Base-by-base conservation (phyloP, 2,888 invertebrate genomes). In the Callyntrura guangdongensis region DNA sequence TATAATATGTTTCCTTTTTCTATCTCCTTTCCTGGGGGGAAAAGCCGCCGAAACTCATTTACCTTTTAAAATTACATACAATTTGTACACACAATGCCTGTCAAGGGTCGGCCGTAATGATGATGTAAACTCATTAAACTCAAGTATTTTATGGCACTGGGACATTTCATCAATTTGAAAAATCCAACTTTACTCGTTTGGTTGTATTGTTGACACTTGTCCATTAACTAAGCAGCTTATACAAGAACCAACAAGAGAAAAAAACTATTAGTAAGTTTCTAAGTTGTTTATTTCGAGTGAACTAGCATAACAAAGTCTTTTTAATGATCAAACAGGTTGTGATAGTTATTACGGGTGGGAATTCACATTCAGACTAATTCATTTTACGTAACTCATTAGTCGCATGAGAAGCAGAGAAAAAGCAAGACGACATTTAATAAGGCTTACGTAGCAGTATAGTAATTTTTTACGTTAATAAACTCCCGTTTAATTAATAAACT, bases 301-400 rank as follows among this genome's bases (percentile, higher is more conserved):
- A 53, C 49, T 77, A 22, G 22, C 49, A 53, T 22, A 53, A 53
- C 22, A 45, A 22, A 22, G 25, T 36, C 36, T 64, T 69, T 69
- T 25, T 53, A 14, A 49, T 59, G 69, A 89, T 89, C 88, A 83
- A 89, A 89, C 88, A 89, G 82, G 88, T 83, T 88, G 69, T 17
- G 45, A 45, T 25, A n/a, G 14, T 4, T 22, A 64, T 69, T 49
- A 74, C 2, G 36, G 61, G 17, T 47, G 45, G 49, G 49, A 77
- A 67, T 49, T 17, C 11, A 22, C 56, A 64, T 77, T 47, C 20
- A 64, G 12, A 17, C 64, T 6, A 22, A 25, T 25, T 25, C 25
- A 27, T 6, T 22, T 6, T 4, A 20, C 61, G 61, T 20, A 67
- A 9, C 47, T 11, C 8, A n/a, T n/a, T n/a, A 22, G 11, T 27